Conservation (phyloP, 2,113 vertebrate species). For the Rhinolophus ferrumequinum region DNA sequence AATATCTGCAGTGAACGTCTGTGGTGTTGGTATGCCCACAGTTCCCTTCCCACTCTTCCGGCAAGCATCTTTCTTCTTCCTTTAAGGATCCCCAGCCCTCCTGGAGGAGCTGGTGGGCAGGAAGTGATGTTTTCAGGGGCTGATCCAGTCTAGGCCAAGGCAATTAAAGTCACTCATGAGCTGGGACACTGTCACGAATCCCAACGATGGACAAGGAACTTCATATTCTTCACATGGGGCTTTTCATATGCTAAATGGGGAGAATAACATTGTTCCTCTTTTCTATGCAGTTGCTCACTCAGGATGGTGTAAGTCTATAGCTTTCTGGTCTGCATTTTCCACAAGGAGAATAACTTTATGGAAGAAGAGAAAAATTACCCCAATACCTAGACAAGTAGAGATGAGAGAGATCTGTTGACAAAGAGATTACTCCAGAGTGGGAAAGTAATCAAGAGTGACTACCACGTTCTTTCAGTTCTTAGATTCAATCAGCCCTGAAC, state of each 20-base stretch:
- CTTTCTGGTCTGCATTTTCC: background rate
- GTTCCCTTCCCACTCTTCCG: background rate
- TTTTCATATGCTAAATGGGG: fast-evolving
- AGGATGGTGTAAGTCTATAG: too few relatives aligned
- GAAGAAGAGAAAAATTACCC: background rate
- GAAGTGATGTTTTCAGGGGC: background rate
- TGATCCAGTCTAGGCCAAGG: fast-evolving
- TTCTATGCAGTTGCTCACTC: background rate
- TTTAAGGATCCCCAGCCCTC: fast-evolving
- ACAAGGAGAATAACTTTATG: background rate
- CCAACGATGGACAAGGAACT: background rate
- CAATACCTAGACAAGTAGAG: background rate
- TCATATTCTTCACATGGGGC: background rate
- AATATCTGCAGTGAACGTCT: background rate
- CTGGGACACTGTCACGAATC: background rate
- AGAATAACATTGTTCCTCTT: background rate
- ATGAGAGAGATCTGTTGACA: background rate
- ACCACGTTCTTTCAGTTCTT: background rate
- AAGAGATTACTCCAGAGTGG: background rate
- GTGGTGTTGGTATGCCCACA: background rate
- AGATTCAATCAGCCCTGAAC: fast-evolving
- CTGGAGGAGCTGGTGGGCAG: fast-evolving
- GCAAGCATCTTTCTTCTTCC: background rate
- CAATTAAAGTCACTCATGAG: background rate
- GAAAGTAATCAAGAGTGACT: background rate